Evolutionary conservation across 2,888 invertebrate species (phyloP).

Genomic region (Pantelozetes paolii): DNA sequence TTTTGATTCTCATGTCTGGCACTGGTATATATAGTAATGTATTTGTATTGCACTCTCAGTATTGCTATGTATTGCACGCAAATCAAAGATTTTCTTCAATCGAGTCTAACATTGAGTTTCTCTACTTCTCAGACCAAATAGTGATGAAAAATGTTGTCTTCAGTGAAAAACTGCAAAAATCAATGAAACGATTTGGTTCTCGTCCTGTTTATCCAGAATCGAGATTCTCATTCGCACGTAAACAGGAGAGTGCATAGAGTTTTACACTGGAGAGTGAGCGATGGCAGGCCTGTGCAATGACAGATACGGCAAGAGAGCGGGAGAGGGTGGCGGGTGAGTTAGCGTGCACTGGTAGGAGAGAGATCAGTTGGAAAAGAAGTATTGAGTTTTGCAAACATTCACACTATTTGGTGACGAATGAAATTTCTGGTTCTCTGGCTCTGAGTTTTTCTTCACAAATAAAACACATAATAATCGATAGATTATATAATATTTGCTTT

Average conservation of each 20-base stretch:
- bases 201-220: conserved; percentile 19
- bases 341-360: not conserved
- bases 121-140: not conserved
- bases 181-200: conserved; percentile 11
- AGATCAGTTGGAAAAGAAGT: not conserved
- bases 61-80: not conserved
- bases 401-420: not conserved
- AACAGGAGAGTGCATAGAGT: no score
- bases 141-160: conserved; percentile 10
- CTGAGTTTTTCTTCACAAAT: no score
- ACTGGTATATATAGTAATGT: no score
- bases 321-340: not conserved
- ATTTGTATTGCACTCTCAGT: no score
- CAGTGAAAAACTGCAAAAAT: not conserved
- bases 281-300: no score
- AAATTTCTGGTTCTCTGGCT: not conserved
- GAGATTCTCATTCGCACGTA: conserved; percentile 10
- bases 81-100: conserved; percentile 6
- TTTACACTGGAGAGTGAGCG: no score
- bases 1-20: no score
- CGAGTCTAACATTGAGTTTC: not conserved
- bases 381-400: not conserved
- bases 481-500: not conserved
- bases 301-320: not conserved
- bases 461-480: not conserved